These are phyloP conservation scores for Brachionus asplanchnoidis DNA, from an alignment of 1,140 invertebrate genomes.

Conservation along the genomic window DNA sequence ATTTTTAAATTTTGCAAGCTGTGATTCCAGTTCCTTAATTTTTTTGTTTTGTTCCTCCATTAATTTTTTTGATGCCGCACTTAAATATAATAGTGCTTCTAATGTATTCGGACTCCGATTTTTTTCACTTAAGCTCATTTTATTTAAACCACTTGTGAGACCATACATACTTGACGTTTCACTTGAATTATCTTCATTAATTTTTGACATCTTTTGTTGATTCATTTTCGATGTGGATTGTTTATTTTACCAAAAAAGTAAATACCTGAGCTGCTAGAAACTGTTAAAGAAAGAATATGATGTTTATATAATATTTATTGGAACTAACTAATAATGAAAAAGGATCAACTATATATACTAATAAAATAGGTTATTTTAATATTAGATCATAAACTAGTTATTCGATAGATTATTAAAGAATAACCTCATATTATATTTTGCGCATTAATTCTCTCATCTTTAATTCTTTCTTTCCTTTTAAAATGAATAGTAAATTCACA, in stretches of 20 bases:
- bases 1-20: not conserved
- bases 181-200: not conserved
- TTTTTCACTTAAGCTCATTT: not conserved
- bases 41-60: not conserved
- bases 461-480: too few relatives aligned
- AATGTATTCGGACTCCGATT: not conserved
- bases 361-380: too few relatives aligned
- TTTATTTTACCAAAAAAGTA: not conserved
- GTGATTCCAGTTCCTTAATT: not conserved
- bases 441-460: too few relatives aligned
- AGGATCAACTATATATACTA: too few relatives aligned
- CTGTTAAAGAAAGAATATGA: too few relatives aligned
- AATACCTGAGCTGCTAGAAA: not conserved
- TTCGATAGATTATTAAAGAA: too few relatives aligned
- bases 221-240: too few relatives aligned
- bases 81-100: not conserved
- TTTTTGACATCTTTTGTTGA: too few relatives aligned
- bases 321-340: too few relatives aligned
- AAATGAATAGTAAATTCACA: too few relatives aligned
- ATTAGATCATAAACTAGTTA: too few relatives aligned
- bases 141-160: not conserved
- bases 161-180: not conserved
- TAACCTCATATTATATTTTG: conserved; percentile 1
- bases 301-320: not conserved
- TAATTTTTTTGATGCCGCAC: not conserved